Conservation (phyloP, 1,140 invertebrate genomes). For the Chrysopa pallens region DNA sequence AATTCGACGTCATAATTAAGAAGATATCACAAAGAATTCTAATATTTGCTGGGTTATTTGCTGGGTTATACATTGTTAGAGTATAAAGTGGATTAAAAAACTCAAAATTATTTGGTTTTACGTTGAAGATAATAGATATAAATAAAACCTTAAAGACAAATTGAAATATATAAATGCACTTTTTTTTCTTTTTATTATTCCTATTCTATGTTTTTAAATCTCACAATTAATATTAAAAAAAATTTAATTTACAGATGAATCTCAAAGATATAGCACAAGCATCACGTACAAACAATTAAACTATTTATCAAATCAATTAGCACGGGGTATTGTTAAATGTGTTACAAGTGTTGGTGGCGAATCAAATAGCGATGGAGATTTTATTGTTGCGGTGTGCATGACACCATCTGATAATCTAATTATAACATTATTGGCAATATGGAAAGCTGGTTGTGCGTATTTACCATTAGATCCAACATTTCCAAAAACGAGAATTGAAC, state of each 20-base stretch:
- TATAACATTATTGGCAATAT: slow-evolving; percentile 45
- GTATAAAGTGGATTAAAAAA: no score
- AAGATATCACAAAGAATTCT: no score
- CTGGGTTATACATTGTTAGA: no score
- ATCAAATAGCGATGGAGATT: slow-evolving; percentile 41
- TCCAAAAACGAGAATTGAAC: slow-evolving; percentile 49
- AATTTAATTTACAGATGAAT: background rate
- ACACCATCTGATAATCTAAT: slow-evolving; percentile 53
- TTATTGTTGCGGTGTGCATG: slow-evolving; percentile 56
- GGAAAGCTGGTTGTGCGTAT: slow-evolving; percentile 69
- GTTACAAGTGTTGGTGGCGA: slow-evolving; percentile 17
- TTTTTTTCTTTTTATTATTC: no score
- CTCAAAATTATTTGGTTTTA: no score
- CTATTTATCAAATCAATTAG: slow-evolving; percentile 35
- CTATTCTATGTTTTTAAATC: no score
- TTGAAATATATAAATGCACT: background rate
- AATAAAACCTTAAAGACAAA: background rate
- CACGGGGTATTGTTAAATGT: slow-evolving; percentile 29
- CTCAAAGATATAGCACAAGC: slow-evolving; percentile 5
- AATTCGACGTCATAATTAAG: no score
- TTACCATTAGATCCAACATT: slow-evolving; percentile 62
- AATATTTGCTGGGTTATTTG: no score
- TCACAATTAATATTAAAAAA: no score
- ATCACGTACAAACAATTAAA: slow-evolving; percentile 40
- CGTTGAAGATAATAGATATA: no score